Evolutionary conservation across 2,113 vertebrate genomes (phyloP), one percentile per base, ranked within the genome.

Genomic region (Raphicerus campestris): DNA sequence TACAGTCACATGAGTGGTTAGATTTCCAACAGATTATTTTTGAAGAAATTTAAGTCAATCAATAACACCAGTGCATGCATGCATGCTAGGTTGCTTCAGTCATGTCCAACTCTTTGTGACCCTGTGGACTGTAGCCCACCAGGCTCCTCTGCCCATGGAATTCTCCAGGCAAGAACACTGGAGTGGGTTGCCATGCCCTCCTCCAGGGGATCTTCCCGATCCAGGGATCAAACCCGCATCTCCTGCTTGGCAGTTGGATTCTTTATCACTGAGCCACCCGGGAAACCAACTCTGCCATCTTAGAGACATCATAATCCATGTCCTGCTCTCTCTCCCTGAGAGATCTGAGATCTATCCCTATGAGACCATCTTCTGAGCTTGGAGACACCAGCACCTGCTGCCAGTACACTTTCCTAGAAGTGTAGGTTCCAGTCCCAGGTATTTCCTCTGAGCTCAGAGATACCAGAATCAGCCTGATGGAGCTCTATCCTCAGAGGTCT

Each of bases 81-180:
- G n/a, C 63, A 35, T 20, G 19, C 63, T 70, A 35, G 19, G 63
- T 70, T 70, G n/a, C 63, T 70, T 70, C 63, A 35, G 63, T 70
- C 9, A 3, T 70, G n/a, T 70, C 63, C 63, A 70, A 22, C 19
- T 70, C 19, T 70, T 70, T 70, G 63, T 70, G 66, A 70, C 66
- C n/a, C 10, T 22, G 5, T 70, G 66, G 19, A 11, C 0, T 70
- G n/a, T 39, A 39, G 19, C 66, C 66, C 1, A 0, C 19, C 66
- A 22, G 66, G 19, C 66, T 70, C 66, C n/a, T 70, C n/a, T 22
- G 17, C 32, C n/a, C n/a, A 70, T 35, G 63, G n/a, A n/a, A 35
- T 70, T 70, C n/a, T 39, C 66, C 66, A 70, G 66, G 66, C 66
- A 39, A 39, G 66, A 70, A 70, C 22, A 70, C 66, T 39, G 66